phyloP scores from a whole-genome alignment of 2,888 invertebrate genomes.

The Ecdyonurus torrentis region DNA sequence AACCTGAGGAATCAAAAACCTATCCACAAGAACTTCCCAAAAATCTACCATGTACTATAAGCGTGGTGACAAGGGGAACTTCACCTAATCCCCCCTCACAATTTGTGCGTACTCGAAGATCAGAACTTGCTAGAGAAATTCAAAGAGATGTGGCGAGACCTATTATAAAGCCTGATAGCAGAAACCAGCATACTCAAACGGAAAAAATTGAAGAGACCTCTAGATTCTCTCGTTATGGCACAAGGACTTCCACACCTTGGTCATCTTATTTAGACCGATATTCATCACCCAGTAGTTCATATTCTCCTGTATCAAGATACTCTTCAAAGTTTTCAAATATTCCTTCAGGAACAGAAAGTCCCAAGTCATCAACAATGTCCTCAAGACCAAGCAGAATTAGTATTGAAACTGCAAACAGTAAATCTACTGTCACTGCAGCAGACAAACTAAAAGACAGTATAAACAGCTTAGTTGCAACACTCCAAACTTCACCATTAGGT shows the following conservation, averaged over 20 bases:
- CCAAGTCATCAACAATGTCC: conserved; percentile 4
- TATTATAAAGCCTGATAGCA: conserved; percentile 35
- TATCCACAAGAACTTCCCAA: background rate
- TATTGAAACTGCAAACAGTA: background rate
- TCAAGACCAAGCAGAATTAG: conserved; percentile 3
- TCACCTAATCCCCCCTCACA: conserved; percentile 60
- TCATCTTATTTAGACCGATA: conserved; percentile 37
- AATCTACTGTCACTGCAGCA: background rate
- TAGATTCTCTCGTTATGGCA: conserved; percentile 41
- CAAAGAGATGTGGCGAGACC: conserved; percentile 49
- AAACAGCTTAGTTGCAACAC: background rate
- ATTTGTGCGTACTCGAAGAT: conserved; percentile 45
- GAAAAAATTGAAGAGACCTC: conserved; percentile 53
- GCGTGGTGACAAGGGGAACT: conserved; percentile 55
- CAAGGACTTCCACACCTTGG: conserved; percentile 42
- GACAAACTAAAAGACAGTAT: background rate
- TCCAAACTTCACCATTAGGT: background rate
- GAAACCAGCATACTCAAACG: conserved; percentile 57
- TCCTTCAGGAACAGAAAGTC: background rate
- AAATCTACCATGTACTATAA: conserved; percentile 22
- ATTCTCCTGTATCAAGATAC: conserved; percentile 1
- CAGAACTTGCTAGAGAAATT: conserved; percentile 53
- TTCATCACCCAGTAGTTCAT: conserved; percentile 10
- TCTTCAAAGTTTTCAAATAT: background rate
- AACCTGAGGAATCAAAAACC: background rate